A percentile compares a stretch with the other conserved stretches of the same genome.
Evolutionary conservation across 2,797 vertebrate genomes (phyloP).

Genomic region (Setipinna tenuifilis): DNA sequence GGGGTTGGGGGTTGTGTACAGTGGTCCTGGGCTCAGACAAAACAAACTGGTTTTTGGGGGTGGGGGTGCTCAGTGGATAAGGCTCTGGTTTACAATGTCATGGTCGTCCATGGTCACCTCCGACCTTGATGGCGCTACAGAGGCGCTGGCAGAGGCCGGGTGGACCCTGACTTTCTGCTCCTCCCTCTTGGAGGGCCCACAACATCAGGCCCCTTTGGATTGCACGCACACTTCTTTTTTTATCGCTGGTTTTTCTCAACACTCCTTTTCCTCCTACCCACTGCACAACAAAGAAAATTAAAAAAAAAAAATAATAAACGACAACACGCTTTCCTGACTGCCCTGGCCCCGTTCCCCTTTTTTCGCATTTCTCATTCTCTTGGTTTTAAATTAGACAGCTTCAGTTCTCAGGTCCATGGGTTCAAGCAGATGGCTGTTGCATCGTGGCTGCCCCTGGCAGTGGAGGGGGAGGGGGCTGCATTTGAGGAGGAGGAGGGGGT

Average conservation of each 20-base stretch:
- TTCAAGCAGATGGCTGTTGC: conserved; percentile 67
- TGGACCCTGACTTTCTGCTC: conserved; percentile 46
- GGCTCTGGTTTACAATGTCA: conserved; percentile 77
- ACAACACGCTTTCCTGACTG: conserved; percentile 49
- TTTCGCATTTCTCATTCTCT: conserved; percentile 62
- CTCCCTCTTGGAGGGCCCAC: conserved; percentile 45
- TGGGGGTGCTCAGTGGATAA: conserved; percentile 64
- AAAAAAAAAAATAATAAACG: conserved; percentile 12
- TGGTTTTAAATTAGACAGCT: conserved; percentile 67
- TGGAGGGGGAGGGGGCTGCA: conserved; percentile 55
- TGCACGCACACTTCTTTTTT: conserved; percentile 63
- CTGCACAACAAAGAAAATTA: conserved; percentile 49
- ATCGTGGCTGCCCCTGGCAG: conserved; percentile 62
- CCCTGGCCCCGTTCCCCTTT: conserved; percentile 52
- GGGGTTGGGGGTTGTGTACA: conserved; percentile 2
- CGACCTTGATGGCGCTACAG: conserved; percentile 43
- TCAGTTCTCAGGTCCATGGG: conserved; percentile 66
- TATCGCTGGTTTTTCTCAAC: conserved; percentile 49
- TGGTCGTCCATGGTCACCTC: conserved; percentile 69
- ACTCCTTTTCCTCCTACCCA: conserved; percentile 34
- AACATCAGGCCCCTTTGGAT: conserved; percentile 52
- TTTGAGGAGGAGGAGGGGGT: background rate
- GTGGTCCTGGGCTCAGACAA: conserved; percentile 57
- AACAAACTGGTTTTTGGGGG: conserved; percentile 30
- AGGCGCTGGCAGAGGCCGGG: conserved; percentile 46